Evolutionary conservation across 2,113 vertebrate species (phyloP).

Genomic region (Todiramphus chloris): DNA sequence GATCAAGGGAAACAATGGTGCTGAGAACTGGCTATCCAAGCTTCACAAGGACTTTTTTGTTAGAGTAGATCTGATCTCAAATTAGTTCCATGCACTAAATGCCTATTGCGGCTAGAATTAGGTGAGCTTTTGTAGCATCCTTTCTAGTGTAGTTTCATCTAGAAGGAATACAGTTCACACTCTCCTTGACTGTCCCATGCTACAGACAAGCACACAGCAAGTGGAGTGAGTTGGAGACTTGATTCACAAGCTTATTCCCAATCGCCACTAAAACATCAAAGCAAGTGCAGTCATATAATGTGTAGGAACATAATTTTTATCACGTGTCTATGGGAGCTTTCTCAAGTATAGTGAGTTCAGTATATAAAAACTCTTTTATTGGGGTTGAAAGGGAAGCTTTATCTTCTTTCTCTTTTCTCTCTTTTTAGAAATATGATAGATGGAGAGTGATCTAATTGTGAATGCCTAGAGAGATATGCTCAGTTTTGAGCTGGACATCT

Average conservation of each 20-base stretch:
- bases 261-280: background rate
- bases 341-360: background rate
- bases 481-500: background rate
- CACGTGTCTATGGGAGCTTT: background rate
- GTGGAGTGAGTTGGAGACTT: background rate
- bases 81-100: background rate
- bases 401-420: background rate
- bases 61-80: background rate
- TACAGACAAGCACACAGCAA: background rate
- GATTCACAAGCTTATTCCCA: background rate
- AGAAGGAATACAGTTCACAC: background rate
- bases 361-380: background rate
- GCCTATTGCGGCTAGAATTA: background rate
- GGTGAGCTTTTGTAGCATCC: background rate
- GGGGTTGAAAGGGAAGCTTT: background rate
- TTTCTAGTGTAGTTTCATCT: background rate
- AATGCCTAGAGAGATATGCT: background rate
- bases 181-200: background rate
- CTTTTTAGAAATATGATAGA: background rate
- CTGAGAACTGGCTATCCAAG: fast-evolving
- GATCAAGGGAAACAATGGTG: background rate
- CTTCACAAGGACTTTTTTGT: background rate
- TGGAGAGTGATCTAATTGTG: background rate
- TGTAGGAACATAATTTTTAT: background rate
- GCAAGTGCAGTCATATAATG: background rate